Percentiles rank a stretch among this genome's conserved stretches.
Evolutionary conservation across 2,797 vertebrate genomes (phyloP).

Genomic region (Bradypodion ventrale): DNA sequence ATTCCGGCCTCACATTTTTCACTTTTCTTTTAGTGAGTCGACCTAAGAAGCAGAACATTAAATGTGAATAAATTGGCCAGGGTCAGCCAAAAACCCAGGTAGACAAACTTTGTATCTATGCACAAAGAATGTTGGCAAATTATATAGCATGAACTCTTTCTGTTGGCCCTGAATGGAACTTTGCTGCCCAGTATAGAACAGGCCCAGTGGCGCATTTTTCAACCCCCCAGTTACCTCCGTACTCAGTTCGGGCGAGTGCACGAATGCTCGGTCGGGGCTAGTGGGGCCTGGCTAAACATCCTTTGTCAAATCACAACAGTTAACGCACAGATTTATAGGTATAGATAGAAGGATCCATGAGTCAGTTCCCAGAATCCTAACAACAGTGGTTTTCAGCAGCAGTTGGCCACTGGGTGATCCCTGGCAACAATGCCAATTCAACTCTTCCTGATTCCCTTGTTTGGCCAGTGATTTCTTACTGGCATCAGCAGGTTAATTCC

Average conservation of each 20-base stretch:
- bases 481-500: constrained; percentile 74
- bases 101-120: neutral
- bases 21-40: too few species aligned
- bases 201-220: too few species aligned
- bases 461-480: constrained; percentile 77
- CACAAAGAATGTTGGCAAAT: neutral
- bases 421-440: constrained; percentile 69
- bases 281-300: too few species aligned
- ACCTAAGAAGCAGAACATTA: neutral
- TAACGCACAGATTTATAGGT: too few species aligned
- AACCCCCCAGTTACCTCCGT: too few species aligned
- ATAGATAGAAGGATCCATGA: constrained; percentile 76
- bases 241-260: too few species aligned
- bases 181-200: neutral
- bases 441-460: constrained; percentile 70
- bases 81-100: neutral
- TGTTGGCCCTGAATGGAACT: neutral
- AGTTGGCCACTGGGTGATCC: constrained; percentile 74
- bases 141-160: neutral
- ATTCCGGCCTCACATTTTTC: neutral
- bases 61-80: neutral
- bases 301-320: too few species aligned
- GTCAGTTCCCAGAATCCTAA: constrained; percentile 78
- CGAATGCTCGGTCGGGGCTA: too few species aligned
- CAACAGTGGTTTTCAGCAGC: constrained; percentile 74